Evolutionary conservation across 1,140 invertebrate species (phyloP).

Genomic region (Neodiprion fabricii): DNA sequence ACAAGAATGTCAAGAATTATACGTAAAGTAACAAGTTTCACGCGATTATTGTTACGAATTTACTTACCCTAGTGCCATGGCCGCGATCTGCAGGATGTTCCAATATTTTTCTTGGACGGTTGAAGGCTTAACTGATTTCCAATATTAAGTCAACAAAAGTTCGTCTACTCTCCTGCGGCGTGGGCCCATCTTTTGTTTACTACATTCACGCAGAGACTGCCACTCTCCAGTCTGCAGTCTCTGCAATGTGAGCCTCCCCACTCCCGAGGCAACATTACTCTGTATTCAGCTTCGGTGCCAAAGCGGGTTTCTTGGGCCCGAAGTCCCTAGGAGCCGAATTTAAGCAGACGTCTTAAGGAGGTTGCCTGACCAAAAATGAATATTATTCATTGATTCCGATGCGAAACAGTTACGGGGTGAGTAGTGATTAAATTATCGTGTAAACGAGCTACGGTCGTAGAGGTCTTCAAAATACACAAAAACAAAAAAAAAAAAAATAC

Average conservation of each 20-base stretch:
- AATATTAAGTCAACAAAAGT: too few relatives aligned
- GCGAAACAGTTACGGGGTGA: too few relatives aligned
- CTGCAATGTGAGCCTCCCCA: neutral
- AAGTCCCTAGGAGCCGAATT: neutral
- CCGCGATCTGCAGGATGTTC: neutral
- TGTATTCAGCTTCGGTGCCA: slow-evolving; percentile 1
- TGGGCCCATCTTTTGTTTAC: slow-evolving; percentile 44
- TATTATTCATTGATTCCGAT: too few relatives aligned
- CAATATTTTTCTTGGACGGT: too few relatives aligned
- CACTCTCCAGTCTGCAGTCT: neutral
- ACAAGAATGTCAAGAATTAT: neutral
- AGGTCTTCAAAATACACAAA: too few relatives aligned
- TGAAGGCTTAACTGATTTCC: too few relatives aligned
- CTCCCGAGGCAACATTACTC: neutral
- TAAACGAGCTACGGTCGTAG: too few relatives aligned
- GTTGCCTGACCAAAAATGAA: too few relatives aligned
- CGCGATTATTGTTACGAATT: neutral
- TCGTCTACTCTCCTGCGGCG: neutral
- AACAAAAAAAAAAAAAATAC: too few relatives aligned
- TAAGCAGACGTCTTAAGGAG: too few relatives aligned
- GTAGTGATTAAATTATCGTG: too few relatives aligned
- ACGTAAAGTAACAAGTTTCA: neutral
- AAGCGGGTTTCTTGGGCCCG: neutral
- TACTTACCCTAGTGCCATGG: neutral
- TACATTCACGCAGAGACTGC: slow-evolving; percentile 21